A percentile compares a stretch with the other conserved stretches of the same genome.
phyloP scores from a whole-genome alignment of 1,140 invertebrate species.

The Pseudobourletiella spinata region DNA sequence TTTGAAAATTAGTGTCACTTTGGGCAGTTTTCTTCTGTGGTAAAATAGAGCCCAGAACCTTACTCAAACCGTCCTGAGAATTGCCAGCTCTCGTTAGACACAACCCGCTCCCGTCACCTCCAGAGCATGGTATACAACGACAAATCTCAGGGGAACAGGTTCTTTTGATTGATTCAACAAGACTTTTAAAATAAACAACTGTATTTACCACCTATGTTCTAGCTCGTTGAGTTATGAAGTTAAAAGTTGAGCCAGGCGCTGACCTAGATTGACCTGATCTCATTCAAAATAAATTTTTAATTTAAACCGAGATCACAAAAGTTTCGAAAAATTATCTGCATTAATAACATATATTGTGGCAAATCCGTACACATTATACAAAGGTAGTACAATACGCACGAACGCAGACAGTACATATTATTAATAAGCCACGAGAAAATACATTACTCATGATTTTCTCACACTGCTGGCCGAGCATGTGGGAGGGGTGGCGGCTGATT shows the following conservation, averaged over 20 bases:
- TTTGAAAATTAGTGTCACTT: not conserved
- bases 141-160: too few species aligned
- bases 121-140: too few species aligned
- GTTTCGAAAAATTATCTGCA: not conserved
- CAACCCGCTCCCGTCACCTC: not conserved
- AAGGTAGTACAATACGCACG: not conserved
- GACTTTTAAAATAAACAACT: not conserved
- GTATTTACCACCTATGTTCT: not conserved
- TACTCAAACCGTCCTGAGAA: not conserved
- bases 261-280: not conserved
- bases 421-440: constrained; percentile 13
- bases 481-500: constrained; percentile 16
- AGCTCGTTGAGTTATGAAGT: not conserved
- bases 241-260: constrained; percentile 1
- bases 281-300: constrained; percentile 11
- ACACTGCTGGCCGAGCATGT: constrained; percentile 28
- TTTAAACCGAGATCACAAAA: constrained; percentile 13
- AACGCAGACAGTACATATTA: not conserved
- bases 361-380: constrained; percentile 1
- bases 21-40: not conserved
- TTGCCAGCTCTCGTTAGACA: not conserved
- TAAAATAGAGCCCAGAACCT: not conserved
- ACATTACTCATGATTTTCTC: constrained; percentile 7
- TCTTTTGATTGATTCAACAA: not conserved
- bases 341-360: constrained; percentile 1